Evolutionary conservation across 2,113 vertebrate species (phyloP).

Genomic region (Acrocephalus arundinaceus): DNA sequence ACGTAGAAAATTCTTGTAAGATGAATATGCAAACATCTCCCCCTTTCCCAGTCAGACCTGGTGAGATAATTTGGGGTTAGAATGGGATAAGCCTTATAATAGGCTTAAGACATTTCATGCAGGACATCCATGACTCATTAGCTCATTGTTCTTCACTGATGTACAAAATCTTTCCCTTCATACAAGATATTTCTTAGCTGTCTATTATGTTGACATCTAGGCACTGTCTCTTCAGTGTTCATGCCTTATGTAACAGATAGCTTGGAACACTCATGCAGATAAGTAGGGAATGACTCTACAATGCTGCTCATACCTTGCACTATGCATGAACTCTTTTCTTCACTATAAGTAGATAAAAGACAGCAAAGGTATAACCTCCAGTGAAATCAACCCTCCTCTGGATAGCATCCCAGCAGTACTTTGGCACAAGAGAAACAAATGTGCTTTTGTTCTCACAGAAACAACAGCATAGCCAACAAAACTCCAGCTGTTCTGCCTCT

Average conservation of each 20-base stretch:
- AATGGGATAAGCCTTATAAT: background rate
- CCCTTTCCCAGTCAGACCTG: background rate
- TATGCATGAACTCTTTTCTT: background rate
- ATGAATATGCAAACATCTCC: background rate
- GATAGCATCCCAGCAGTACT: background rate
- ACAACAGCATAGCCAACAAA: background rate
- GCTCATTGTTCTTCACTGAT: background rate
- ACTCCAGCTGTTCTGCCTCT: background rate
- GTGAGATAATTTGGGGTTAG: background rate
- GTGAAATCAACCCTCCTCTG: background rate
- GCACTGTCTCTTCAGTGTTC: background rate
- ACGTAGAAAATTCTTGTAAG: background rate
- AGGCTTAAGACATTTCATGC: background rate
- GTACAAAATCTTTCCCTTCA: background rate
- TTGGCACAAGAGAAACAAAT: background rate
- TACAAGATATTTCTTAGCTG: background rate
- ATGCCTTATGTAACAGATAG: background rate
- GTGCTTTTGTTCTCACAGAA: background rate
- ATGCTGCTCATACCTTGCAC: background rate
- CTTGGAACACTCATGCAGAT: background rate
- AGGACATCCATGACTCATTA: slow-evolving; percentile 18
- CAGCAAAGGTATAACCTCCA: background rate
- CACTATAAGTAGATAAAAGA: background rate
- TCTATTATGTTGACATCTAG: background rate
- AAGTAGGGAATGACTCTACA: background rate